A percentile compares a stretch with the other conserved stretches of the same genome.
These are phyloP conservation scores for Otus sunia DNA, from an alignment of 2,113 vertebrate species.

Conservation along the genomic window DNA sequence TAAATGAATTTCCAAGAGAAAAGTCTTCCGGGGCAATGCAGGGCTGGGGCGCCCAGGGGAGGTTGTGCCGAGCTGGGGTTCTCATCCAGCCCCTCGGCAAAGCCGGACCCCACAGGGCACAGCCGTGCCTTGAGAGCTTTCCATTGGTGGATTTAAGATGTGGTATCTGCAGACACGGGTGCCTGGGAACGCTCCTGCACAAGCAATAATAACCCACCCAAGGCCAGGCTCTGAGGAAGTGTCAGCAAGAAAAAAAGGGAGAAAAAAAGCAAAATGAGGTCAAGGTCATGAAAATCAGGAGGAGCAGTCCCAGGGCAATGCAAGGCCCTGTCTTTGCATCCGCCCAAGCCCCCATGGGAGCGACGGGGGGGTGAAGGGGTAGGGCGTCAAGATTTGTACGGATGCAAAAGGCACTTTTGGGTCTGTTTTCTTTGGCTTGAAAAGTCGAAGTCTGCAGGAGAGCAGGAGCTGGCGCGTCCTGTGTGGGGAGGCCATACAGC, in stretches of 20 bases:
- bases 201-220: slow-evolving; percentile 55
- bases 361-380: neutral
- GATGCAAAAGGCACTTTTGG: neutral
- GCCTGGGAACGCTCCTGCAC: neutral
- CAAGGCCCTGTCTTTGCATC: fast-evolving
- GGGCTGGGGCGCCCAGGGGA: neutral
- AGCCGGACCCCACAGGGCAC: neutral
- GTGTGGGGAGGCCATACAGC: fast-evolving
- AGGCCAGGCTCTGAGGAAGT: neutral
- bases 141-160: neutral
- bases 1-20: neutral
- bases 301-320: neutral
- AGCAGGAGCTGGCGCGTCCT: neutral
- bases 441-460: neutral
- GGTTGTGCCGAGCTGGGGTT: neutral
- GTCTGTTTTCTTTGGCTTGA: neutral
- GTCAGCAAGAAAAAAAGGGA: neutral
- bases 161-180: neutral
- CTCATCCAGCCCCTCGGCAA: neutral
- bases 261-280: neutral
- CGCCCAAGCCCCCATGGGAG: fast-evolving
- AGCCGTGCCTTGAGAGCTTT: neutral
- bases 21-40: neutral
- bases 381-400: fast-evolving
- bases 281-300: neutral